Percentiles rank a stretch among this genome's conserved stretches.
phyloP scores from a whole-genome alignment of 1,140 invertebrate genomes.

The Gryon sp. region DNA sequence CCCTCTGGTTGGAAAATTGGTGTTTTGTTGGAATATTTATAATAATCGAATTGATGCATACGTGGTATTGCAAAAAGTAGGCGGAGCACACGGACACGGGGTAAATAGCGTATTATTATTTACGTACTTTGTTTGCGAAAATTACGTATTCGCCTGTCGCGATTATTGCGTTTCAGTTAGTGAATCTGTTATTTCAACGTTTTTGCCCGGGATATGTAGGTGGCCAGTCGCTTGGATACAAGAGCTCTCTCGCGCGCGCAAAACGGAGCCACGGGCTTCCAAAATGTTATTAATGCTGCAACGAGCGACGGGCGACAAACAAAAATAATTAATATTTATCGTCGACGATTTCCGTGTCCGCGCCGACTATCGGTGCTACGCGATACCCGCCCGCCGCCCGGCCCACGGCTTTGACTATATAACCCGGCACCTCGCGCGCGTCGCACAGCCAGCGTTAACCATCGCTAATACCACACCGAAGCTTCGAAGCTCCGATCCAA shows the following conservation, averaged over 20 bases:
- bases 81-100: slow-evolving; percentile 33
- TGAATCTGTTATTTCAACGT: slow-evolving; percentile 77
- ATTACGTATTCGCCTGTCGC: slow-evolving; percentile 78
- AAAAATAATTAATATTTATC: slow-evolving; percentile 81
- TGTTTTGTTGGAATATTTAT: slow-evolving; percentile 62
- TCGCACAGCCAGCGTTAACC: slow-evolving; percentile 54
- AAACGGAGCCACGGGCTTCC: slow-evolving; percentile 66
- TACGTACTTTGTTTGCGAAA: slow-evolving; percentile 79
- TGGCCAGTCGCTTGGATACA: slow-evolving; percentile 56
- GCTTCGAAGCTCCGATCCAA: slow-evolving; percentile 58
- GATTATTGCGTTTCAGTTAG: slow-evolving; percentile 79
- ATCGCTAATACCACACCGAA: slow-evolving; percentile 61
- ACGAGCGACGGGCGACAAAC: slow-evolving; percentile 76
- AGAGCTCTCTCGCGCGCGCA: slow-evolving; percentile 43
- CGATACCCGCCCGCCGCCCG: slow-evolving; percentile 73
- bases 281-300: slow-evolving; percentile 79
- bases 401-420: slow-evolving; percentile 59
- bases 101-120: slow-evolving; percentile 78
- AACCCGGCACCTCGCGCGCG: too few species aligned
- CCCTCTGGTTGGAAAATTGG: slow-evolving; percentile 3
- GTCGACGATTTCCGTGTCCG: slow-evolving; percentile 77
- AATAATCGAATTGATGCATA: slow-evolving; percentile 70
- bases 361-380: slow-evolving; percentile 71
- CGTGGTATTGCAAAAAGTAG: slow-evolving; percentile 65
- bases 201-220: slow-evolving; percentile 71